Conservation (phyloP, 2,113 vertebrate species). For the Forbesichthys papilliferus region DNA sequence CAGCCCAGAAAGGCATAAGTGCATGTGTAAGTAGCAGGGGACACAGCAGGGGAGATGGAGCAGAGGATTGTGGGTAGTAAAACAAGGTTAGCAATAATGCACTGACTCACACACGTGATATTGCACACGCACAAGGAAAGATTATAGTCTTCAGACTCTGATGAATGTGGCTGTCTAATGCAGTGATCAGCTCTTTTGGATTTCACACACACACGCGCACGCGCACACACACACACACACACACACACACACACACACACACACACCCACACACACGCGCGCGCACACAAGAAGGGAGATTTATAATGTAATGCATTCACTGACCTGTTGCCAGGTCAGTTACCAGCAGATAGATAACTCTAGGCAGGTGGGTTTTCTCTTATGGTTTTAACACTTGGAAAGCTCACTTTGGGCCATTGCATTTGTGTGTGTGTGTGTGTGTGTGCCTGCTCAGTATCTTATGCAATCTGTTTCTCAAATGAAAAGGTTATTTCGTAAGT, state of each 20-base stretch:
- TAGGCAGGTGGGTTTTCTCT: conserved; percentile 51
- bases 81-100: conserved; percentile 42
- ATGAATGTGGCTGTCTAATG: conserved; percentile 41
- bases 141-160: conserved; percentile 40
- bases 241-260: too few species aligned
- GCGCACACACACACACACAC: not conserved
- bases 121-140: conserved; percentile 3
- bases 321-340: conserved; percentile 54
- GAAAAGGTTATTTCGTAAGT: too few species aligned
- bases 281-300: conserved; percentile 22
- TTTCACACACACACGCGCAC: conserved; percentile 44
- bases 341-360: conserved; percentile 33
- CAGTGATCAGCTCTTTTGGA: conserved; percentile 21
- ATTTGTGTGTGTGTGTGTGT: conserved; percentile 2
- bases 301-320: conserved; percentile 49
- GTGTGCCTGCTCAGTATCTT: too few species aligned
- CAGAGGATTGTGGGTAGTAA: conserved; percentile 36
- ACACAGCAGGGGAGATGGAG: conserved; percentile 16
- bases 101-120: not conserved
- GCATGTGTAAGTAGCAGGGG: conserved; percentile 30
- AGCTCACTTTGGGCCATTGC: conserved; percentile 25
- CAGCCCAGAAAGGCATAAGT: conserved; percentile 57
- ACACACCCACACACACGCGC: too few species aligned
- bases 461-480: too few species aligned
- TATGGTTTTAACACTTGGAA: not conserved